Evolutionary conservation across 1,140 invertebrate genomes (phyloP).

Genomic region (Thrips palmi): DNA sequence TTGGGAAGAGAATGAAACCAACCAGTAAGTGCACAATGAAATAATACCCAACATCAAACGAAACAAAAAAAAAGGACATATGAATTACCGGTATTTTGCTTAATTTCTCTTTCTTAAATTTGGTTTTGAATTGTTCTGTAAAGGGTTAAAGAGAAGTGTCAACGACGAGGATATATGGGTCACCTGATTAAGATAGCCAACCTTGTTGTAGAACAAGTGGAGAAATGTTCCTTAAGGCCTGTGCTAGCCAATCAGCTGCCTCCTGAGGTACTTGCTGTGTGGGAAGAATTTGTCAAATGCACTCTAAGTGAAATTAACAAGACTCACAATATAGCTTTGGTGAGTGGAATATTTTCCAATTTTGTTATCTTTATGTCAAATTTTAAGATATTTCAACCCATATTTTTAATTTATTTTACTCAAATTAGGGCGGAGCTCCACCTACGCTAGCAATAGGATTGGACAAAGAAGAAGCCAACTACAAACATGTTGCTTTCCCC

Average conservation of each 20-base stretch:
- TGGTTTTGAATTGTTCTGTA: conserved; percentile 8
- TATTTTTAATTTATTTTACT: too few species aligned
- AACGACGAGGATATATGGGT: conserved; percentile 52
- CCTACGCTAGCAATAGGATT: not conserved
- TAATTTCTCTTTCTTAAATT: conserved; percentile 1
- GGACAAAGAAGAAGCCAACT: conserved; percentile 33
- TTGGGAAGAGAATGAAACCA: conserved; percentile 40
- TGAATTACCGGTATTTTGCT: not conserved
- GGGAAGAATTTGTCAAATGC: conserved; percentile 25
- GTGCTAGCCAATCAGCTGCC: not conserved
- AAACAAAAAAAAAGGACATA: not conserved
- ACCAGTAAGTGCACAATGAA: conserved; percentile 25
- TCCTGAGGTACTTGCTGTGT: conserved; percentile 20
- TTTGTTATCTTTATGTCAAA: too few species aligned
- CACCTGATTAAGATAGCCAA: conserved; percentile 57
- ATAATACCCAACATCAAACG: not conserved
- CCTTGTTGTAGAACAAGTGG: conserved; percentile 31
- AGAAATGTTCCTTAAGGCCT: conserved; percentile 19
- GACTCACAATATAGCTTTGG: conserved; percentile 21
- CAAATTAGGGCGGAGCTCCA: not conserved
- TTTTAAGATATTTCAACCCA: too few species aligned
- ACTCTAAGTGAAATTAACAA: conserved; percentile 27
- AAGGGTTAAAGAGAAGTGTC: conserved; percentile 27
- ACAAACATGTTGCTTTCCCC: conserved; percentile 29
- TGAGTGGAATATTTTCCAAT: too few species aligned